Evolutionary conservation across 2,113 vertebrate genomes (phyloP).

Genomic region (Melanocharis versteri): DNA sequence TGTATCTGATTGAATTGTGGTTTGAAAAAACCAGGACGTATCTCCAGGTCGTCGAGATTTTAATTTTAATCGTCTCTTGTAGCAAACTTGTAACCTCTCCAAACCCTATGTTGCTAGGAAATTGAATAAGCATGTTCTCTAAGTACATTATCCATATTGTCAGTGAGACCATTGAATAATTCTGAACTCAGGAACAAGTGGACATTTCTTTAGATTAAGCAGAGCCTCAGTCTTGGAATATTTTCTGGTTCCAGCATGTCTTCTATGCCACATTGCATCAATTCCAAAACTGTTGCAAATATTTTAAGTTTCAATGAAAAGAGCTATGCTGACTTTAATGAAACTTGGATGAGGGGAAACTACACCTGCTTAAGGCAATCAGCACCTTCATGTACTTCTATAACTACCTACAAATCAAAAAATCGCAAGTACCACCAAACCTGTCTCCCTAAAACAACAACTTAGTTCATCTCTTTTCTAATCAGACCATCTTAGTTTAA

Average conservation of each 20-base stretch:
- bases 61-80: not conserved
- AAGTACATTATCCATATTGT: not conserved
- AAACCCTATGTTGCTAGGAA: not conserved
- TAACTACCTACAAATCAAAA: not conserved
- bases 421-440: not conserved
- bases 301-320: not conserved
- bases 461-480: not conserved
- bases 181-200: not conserved
- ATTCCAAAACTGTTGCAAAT: not conserved
- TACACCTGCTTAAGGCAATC: not conserved
- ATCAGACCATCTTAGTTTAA: not conserved
- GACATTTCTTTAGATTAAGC: not conserved
- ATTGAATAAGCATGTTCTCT: not conserved
- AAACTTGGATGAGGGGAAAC: not conserved
- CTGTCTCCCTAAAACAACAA: not conserved
- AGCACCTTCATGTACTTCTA: not conserved
- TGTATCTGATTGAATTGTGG: not conserved
- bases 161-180: not conserved
- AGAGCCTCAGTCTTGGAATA: not conserved
- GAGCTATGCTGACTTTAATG: not conserved
- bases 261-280: not conserved
- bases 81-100: not conserved
- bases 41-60: not conserved
- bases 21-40: not conserved
- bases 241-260: not conserved